Evolutionary conservation across 2,888 invertebrate species (phyloP).

Genomic region (Opisthograptis luteolata): DNA sequence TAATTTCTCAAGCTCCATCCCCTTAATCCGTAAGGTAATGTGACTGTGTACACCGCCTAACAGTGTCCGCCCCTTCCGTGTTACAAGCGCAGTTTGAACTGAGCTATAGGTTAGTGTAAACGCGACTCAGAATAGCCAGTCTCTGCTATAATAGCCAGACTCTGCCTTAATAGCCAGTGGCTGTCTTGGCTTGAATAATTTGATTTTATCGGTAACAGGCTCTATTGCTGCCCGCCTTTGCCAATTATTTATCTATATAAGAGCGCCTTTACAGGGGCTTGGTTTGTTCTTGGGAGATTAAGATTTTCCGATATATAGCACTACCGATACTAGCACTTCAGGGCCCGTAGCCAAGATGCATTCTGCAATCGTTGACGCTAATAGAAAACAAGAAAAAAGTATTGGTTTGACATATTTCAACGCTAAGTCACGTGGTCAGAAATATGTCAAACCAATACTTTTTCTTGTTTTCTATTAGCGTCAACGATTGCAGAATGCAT

Average conservation of each 20-base stretch:
- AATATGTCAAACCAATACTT: too few species aligned
- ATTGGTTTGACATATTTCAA: too few species aligned
- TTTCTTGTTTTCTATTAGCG: too few species aligned
- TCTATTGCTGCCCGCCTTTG: slow-evolving; percentile 18
- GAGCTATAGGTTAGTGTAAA: slow-evolving; percentile 40
- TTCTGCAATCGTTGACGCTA: too few species aligned
- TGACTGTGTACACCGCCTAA: slow-evolving; percentile 45
- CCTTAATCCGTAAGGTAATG: slow-evolving; percentile 33
- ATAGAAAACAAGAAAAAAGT: too few species aligned
- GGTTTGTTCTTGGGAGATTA: background rate
- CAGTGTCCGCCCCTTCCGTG: slow-evolving; percentile 63
- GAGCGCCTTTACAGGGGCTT: slow-evolving; percentile 5
- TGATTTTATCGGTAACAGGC: slow-evolving; percentile 24
- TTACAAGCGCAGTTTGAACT: slow-evolving; percentile 50
- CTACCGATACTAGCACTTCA: too few species aligned
- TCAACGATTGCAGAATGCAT: too few species aligned
- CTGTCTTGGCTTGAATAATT: slow-evolving; percentile 27
- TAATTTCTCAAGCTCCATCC: background rate
- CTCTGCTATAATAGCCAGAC: slow-evolving; percentile 23
- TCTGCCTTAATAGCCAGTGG: slow-evolving; percentile 22
- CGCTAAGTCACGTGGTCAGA: too few species aligned
- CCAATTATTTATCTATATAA: slow-evolving; percentile 18
- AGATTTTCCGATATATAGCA: background rate
- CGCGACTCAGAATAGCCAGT: slow-evolving; percentile 27
- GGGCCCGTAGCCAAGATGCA: too few species aligned